Evolutionary conservation across 2,888 invertebrate species (phyloP), one percentile per base, ranked within the genome.

Genomic region (Acronicta alni): DNA sequence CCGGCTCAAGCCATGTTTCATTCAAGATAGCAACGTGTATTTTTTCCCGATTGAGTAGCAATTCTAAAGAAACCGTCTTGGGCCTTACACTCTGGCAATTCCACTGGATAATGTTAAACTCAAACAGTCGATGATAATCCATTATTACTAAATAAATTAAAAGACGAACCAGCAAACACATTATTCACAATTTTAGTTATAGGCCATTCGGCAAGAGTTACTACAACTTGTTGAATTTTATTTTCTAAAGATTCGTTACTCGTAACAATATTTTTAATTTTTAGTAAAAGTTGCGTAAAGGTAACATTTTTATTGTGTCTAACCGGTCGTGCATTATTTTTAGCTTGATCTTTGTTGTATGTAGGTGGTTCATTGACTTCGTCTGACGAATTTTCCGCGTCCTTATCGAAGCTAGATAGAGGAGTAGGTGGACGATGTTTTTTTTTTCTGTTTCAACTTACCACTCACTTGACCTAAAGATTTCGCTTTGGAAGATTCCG

Each of bases 1-100:
- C 44, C 8, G 39, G 45, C 15, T 39, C 46, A 12, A 54, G 15
- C 46, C 45, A 38, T 26, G 38, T 54, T 46, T 46, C 54, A 12
- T 44, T 45, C 26, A 38, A 2, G 10, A 42, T 20, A 7, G 42
- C 42, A 17, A 38, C 15, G 9, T 38, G 17, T 2, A 17, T 42
- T n/a, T 12, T 42, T 20, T 38, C 26, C 26, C 26, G 38, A 8
- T 38, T 38, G 8, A 38, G 38, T 1, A 15, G 38, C 15, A 15
- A 38, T 38, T 38, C 38, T 16, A 38, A 15, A 15, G 38, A n/a
- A 38, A n/a, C 15, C 8, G 38, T 15, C 15, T 38, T 38, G 8
- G 38, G 38, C 15, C 38, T 38, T 15, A 38, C 0, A 38, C 38
- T 38, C 16, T 38, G 38, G 8, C 38, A 38, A 38, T 38, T 38